A percentile compares a stretch with the other conserved stretches of the same genome.
Evolutionary conservation across 2,113 vertebrate genomes (phyloP).

Genomic region (Cygnus buccinator): DNA sequence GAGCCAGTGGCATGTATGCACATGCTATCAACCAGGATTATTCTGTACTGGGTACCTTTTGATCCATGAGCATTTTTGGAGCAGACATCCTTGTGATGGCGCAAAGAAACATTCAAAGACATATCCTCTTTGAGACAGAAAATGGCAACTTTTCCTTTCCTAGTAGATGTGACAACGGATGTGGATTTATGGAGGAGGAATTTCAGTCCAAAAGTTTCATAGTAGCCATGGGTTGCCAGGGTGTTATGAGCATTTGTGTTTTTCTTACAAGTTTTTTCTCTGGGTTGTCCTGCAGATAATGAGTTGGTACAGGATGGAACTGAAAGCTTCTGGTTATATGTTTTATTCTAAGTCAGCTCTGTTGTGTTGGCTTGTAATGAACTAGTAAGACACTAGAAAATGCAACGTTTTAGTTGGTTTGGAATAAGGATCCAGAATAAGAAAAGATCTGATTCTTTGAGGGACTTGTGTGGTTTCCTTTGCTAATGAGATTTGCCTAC

Average conservation of each 20-base stretch:
- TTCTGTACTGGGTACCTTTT: neutral
- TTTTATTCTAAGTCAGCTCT: neutral
- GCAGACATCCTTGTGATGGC: neutral
- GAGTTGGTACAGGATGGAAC: neutral
- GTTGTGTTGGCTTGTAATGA: neutral
- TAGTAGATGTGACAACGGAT: neutral
- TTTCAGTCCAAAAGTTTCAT: neutral
- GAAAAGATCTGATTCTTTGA: neutral
- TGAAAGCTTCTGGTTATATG: neutral
- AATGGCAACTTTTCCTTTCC: neutral
- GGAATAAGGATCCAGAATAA: neutral
- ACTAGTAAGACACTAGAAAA: neutral
- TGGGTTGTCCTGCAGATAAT: neutral
- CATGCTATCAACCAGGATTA: neutral
- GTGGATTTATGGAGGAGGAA: neutral
- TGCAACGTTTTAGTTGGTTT: neutral
- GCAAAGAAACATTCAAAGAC: neutral
- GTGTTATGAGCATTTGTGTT: neutral
- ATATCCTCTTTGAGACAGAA: neutral
- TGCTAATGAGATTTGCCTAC: neutral
- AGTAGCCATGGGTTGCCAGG: neutral
- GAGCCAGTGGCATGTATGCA: neutral
- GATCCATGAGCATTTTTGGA: neutral
- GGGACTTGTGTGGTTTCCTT: neutral
- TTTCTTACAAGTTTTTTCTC: neutral